Percentiles rank a stretch among this genome's conserved stretches.
phyloP scores from a whole-genome alignment of 2,797 vertebrate species.

The Scyliorhinus canicula region DNA sequence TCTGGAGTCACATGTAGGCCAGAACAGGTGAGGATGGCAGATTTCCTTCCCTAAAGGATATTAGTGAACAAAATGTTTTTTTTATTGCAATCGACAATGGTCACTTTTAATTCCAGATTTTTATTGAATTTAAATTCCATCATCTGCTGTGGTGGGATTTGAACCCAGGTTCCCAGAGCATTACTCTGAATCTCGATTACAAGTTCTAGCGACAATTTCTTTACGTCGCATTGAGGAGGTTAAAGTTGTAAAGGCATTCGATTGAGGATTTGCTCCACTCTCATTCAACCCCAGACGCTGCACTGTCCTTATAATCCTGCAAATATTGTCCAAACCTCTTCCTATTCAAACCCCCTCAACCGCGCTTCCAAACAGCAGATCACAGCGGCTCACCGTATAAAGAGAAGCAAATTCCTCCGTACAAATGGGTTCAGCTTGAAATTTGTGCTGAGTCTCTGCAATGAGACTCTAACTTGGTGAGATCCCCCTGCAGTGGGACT shows the following conservation, averaged over 20 bases:
- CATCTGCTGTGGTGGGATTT: too few species aligned
- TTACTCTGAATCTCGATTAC: too few species aligned
- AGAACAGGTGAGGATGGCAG: too few species aligned
- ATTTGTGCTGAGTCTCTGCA: not conserved
- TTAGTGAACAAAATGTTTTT: too few species aligned
- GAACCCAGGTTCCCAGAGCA: too few species aligned
- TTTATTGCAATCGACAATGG: too few species aligned
- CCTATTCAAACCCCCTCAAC: not conserved
- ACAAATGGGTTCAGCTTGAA: too few species aligned
- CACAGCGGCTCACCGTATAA: not conserved
- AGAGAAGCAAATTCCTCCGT: not conserved
- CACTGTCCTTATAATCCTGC: not conserved
- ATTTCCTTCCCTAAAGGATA: too few species aligned
- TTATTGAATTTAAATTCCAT: too few species aligned
- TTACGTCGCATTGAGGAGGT: not conserved
- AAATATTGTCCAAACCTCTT: not conserved
- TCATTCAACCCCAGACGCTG: not conserved
- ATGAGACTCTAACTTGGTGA: not conserved
- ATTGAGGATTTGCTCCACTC: not conserved
- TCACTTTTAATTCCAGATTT: too few species aligned
- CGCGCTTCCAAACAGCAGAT: not conserved
- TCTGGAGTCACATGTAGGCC: too few species aligned
- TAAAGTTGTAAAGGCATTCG: not conserved
- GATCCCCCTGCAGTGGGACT: not conserved
- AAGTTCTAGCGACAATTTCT: too few species aligned